Evolutionary conservation across 2,113 vertebrate genomes (phyloP).

Genomic region (Ciconia maguari): DNA sequence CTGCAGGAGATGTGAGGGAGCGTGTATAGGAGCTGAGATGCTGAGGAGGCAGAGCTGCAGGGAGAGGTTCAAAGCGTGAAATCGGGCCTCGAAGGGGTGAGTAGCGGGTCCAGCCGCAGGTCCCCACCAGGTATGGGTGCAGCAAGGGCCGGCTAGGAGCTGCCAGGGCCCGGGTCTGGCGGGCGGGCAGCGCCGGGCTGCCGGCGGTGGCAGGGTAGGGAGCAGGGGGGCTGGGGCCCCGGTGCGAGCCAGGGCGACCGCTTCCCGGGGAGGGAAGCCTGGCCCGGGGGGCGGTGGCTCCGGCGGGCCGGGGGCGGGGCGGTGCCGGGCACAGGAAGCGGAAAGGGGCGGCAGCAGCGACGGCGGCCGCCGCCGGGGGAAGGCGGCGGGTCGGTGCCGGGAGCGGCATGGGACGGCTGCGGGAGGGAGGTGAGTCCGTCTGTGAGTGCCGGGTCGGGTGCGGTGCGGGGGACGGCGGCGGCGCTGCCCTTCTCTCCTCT

Average conservation of each 20-base stretch:
- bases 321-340: conserved; percentile 48
- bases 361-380: conserved; percentile 47
- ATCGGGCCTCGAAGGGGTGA: neutral
- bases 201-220: neutral
- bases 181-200: accelerated
- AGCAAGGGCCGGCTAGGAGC: too few relatives aligned
- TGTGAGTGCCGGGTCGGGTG: too few relatives aligned
- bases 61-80: neutral
- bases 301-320: neutral
- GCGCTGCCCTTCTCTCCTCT: neutral
- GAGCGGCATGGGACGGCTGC: neutral
- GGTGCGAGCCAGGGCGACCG: accelerated
- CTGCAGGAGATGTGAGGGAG: too few relatives aligned
- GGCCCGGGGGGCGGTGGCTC: neutral
- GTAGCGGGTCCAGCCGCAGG: neutral
- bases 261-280: too few relatives aligned
- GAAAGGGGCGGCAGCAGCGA: conserved; percentile 51
- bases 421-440: neutral
- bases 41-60: neutral
- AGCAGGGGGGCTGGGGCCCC: accelerated
- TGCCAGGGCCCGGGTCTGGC: accelerated
- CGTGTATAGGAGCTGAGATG: accelerated
- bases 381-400: conserved; percentile 19
- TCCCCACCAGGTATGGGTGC: accelerated
- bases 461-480: neutral